Evolutionary conservation across 2,888 invertebrate species (phyloP).

Genomic region (Lissocephala sabroskyi): DNA sequence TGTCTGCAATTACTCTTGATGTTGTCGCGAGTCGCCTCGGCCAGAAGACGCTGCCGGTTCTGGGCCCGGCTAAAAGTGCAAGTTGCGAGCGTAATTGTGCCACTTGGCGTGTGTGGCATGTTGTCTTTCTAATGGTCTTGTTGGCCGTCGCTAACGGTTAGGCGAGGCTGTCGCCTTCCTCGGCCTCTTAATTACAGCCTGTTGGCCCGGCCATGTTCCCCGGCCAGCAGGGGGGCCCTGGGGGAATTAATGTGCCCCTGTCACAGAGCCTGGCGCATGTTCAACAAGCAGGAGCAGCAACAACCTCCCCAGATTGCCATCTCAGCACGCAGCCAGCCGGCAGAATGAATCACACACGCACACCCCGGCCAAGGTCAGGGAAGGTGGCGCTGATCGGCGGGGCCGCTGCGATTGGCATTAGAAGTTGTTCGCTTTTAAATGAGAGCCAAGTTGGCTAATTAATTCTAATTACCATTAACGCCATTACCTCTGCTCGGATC

Average conservation of each 20-base stretch:
- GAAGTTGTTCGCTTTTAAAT: conserved; percentile 3
- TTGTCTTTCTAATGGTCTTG: conserved; percentile 44
- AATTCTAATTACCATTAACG: conserved; percentile 21
- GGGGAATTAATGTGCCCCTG: conserved; percentile 53
- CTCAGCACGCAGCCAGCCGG: too few relatives aligned
- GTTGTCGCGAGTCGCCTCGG: conserved; percentile 36
- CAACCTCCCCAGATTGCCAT: conserved; percentile 27
- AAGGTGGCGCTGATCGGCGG: too few relatives aligned
- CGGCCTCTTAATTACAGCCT: conserved; percentile 52
- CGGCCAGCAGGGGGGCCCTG: conserved; percentile 1
- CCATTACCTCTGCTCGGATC: too few relatives aligned
- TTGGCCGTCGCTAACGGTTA: conserved; percentile 7
- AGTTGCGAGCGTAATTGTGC: conserved; percentile 52
- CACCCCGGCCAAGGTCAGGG: conserved; percentile 13
- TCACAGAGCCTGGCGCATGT: conserved; percentile 49
- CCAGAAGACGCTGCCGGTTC: conserved; percentile 18
- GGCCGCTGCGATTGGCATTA: too few relatives aligned
- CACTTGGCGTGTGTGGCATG: conserved; percentile 27
- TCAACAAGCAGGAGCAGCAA: conserved; percentile 42
- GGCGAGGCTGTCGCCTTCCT: background rate
- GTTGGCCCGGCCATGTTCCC: conserved; percentile 44
- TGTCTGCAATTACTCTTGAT: conserved; percentile 62
- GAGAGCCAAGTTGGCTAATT: background rate
- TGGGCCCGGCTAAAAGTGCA: conserved; percentile 50
- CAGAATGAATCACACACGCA: background rate